Base-by-base conservation (phyloP, 2,888 invertebrate genomes). In the Noctua janthe region DNA sequence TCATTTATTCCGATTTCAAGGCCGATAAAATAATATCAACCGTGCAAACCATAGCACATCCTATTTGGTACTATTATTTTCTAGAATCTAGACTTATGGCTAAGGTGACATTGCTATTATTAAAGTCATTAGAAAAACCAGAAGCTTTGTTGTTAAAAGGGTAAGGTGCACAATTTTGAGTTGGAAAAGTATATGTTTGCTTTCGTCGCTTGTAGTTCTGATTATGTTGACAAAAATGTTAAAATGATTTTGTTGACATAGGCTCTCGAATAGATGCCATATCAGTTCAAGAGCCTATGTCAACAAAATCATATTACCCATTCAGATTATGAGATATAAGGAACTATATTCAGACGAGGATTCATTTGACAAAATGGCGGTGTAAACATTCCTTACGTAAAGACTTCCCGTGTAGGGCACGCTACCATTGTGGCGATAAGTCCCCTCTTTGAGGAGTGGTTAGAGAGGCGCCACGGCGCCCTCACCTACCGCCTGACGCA, bases 381-480 rank as follows among this genome's bases (percentile, higher is more conserved):
- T 43, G 20, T 17, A 47, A 59, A 29, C 13, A 76, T 83, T 83
- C n/a, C n/a, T 84, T 80, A 72, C 64, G 51, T 64, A 69, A 59
- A 78, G n/a, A 62, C 51, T 85, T 84, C 88, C 81, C 64, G 74
- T 8, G 51, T 39, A 74, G n/a, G n/a, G n/a, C n/a, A n/a, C n/a
- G n/a, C n/a, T n/a, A n/a, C n/a, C n/a, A n/a, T n/a, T n/a, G n/a
- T n/a, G n/a, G n/a, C n/a, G n/a, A n/a, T n/a, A n/a, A n/a, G n/a
- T n/a, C n/a, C n/a, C n/a, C n/a, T n/a, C n/a, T n/a, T n/a, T n/a
- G n/a, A n/a, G n/a, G n/a, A n/a, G n/a, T n/a, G n/a, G n/a, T n/a
- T n/a, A n/a, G n/a, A n/a, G n/a, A n/a, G n/a, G n/a, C n/a, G n/a
- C n/a, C n/a, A n/a, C n/a, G n/a, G n/a, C n/a, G n/a, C n/a, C n/a